Conservation (phyloP, 2,113 vertebrate genomes). For the Percopsis transmontana region DNA sequence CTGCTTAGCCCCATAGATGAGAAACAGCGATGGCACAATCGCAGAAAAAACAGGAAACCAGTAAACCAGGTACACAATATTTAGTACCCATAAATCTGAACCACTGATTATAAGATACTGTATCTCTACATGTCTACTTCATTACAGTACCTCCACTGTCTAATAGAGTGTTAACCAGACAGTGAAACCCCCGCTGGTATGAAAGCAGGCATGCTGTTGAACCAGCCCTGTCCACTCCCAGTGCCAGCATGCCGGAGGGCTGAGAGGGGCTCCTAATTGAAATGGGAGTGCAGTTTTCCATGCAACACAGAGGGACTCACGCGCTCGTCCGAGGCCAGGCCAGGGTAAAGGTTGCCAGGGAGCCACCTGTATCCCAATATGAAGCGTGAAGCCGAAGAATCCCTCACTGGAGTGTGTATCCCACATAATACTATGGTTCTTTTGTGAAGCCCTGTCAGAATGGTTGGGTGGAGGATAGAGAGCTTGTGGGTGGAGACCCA, state of each 20-base stretch:
- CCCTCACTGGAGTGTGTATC: too few relatives aligned
- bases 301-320: not conserved
- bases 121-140: not conserved
- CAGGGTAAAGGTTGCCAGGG: conserved; percentile 10
- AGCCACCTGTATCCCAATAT: not conserved
- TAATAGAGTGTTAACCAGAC: not conserved
- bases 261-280: conserved; percentile 3
- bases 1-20: not conserved
- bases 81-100: too few relatives aligned
- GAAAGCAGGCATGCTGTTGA: not conserved
- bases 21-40: not conserved
- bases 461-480: not conserved
- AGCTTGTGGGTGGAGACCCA: conserved; percentile 7
- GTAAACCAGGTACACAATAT: too few relatives aligned
- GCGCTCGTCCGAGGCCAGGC: not conserved
- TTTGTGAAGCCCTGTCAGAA: not conserved
- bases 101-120: conserved; percentile 15
- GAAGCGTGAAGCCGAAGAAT: too few relatives aligned
- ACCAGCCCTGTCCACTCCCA: not conserved
- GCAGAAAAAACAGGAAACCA: not conserved
- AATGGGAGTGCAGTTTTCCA: not conserved
- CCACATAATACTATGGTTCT: too few relatives aligned
- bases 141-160: not conserved
- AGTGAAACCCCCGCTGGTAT: not conserved
- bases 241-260: not conserved